Evolutionary conservation across 1,140 invertebrate species (phyloP).

Genomic region (Drosophila truncata): DNA sequence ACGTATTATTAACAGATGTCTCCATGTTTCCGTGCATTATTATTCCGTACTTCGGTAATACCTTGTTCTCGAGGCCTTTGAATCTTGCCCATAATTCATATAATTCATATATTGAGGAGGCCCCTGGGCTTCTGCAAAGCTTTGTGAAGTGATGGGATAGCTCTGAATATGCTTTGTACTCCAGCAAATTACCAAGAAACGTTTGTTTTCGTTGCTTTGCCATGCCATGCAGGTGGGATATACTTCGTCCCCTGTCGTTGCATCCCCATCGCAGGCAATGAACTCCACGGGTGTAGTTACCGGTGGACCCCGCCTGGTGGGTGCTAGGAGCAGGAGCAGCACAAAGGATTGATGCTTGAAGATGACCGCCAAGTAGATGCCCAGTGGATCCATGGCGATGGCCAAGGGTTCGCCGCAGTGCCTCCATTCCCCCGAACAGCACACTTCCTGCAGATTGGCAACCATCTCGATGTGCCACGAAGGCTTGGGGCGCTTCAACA

Average conservation of each 20-base stretch:
- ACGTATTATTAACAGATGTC: not conserved
- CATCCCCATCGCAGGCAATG: slow-evolving; percentile 1
- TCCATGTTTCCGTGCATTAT: not conserved
- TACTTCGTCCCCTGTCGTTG: not conserved
- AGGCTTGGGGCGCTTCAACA: not conserved
- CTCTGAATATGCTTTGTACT: slow-evolving; percentile 3
- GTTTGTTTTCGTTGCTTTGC: not conserved
- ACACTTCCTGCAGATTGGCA: slow-evolving; percentile 4
- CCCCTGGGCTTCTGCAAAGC: not conserved
- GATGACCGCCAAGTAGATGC: slow-evolving; percentile 32
- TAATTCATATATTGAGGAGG: too few species aligned
- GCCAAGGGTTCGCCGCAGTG: slow-evolving; percentile 5
- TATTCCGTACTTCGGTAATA: not conserved
- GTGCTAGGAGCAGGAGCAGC: slow-evolving; percentile 3
- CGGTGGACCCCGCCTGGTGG: too few species aligned
- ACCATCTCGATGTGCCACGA: slow-evolving; percentile 9
- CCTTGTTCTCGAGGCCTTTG: not conserved
- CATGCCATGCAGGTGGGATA: slow-evolving; percentile 37
- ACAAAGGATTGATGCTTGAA: slow-evolving; percentile 42
- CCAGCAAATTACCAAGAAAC: slow-evolving; percentile 16
- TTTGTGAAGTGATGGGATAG: not conserved
- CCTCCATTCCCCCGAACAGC: not conserved
- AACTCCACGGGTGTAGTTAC: not conserved
- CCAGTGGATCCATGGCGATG: slow-evolving; percentile 36
- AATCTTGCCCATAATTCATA: not conserved